A percentile compares a stretch with the other conserved stretches of the same genome.
phyloP scores from a whole-genome alignment of 2,797 vertebrate species.

The Xerus rutilus region DNA sequence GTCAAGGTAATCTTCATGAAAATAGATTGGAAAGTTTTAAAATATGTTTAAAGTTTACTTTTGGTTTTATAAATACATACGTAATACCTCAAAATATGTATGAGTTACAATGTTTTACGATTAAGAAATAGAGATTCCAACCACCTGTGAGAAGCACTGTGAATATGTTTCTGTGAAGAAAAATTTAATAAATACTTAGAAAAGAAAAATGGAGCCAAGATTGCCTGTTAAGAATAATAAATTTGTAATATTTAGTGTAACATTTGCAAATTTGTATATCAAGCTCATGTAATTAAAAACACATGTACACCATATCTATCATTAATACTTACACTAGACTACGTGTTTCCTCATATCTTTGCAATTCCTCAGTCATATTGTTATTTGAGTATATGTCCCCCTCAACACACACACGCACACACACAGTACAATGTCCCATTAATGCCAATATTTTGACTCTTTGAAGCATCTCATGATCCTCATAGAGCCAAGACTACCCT shows the following conservation, averaged over 20 bases:
- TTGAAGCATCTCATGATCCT: not conserved
- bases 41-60: not conserved
- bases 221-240: not conserved
- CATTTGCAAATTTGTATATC: not conserved
- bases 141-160: not conserved
- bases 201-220: not conserved
- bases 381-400: not conserved
- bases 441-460: not conserved
- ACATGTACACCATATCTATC: not conserved
- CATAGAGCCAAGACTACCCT: not conserved
- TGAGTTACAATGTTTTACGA: not conserved
- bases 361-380: not conserved
- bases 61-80: not conserved
- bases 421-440: not conserved
- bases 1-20: not conserved
- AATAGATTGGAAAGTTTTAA: not conserved
- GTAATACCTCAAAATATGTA: not conserved
- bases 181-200: not conserved
- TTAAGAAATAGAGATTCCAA: not conserved
- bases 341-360: not conserved
- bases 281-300: not conserved
- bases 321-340: not conserved
- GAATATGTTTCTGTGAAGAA: not conserved
- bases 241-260: not conserved
- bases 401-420: no score